These are phyloP conservation scores for Lasiurus borealis DNA, from an alignment of 2,113 vertebrate species.

Conservation along the genomic window DNA sequence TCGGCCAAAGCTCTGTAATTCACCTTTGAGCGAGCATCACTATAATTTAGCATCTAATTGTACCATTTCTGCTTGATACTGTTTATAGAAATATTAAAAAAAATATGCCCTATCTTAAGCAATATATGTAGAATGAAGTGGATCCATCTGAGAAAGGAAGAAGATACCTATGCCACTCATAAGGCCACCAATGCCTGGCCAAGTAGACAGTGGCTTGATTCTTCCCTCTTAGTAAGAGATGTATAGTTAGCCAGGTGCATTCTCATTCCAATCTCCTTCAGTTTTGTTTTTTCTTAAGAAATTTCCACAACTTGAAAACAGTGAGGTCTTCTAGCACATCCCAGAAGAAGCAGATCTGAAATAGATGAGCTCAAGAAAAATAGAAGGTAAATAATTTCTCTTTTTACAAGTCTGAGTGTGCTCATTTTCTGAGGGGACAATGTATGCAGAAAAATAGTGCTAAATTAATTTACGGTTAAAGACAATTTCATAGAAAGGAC, in stretches of 20 bases:
- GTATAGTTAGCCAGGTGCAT: neutral
- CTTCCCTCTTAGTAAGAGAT: neutral
- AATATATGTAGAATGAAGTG: neutral
- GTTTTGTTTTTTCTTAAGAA: constrained; percentile 16
- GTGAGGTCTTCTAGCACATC: constrained; percentile 1
- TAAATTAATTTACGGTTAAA: constrained; percentile 68
- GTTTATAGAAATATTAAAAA: constrained; percentile 33
- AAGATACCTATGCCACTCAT: neutral
- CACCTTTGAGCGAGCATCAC: constrained; percentile 13
- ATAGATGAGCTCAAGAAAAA: constrained; percentile 62
- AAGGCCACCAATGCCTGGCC: neutral
- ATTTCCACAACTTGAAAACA: constrained; percentile 46
- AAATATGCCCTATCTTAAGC: constrained; percentile 3
- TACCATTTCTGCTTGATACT: constrained; percentile 19
- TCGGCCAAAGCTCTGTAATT: neutral
- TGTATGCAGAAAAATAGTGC: constrained; percentile 67
- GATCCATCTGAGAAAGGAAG: neutral
- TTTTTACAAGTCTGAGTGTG: constrained; percentile 58
- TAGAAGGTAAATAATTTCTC: constrained; percentile 73
- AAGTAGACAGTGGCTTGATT: neutral
- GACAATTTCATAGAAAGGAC: constrained; percentile 54
- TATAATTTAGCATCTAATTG: constrained; percentile 8
- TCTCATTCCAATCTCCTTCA: constrained; percentile 29
- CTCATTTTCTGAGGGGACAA: constrained; percentile 69
- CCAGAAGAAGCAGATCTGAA: constrained; percentile 58